phyloP scores from a whole-genome alignment of 37 sponge, comb jelly and placozoan genomes.

The Tethya wilhelma region DNA sequence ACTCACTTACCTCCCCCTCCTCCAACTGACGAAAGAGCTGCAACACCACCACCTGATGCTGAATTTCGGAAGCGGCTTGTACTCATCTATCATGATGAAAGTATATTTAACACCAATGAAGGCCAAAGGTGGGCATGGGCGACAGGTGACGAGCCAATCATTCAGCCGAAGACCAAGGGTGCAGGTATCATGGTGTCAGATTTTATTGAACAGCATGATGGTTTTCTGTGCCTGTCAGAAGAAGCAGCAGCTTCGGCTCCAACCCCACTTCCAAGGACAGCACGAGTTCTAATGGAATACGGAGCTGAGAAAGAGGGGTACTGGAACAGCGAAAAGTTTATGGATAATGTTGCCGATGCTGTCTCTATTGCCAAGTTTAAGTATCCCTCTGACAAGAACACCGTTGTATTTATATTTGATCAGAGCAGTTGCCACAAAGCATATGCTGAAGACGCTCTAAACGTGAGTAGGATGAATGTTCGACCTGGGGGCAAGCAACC shows the following conservation, averaged over 20 bases:
- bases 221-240: not conserved
- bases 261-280: not conserved
- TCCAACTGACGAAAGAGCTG: not conserved
- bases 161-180: slow-evolving; percentile 1
- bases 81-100: slow-evolving; percentile 24
- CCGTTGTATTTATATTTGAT: slow-evolving; percentile 3
- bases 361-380: slow-evolving; percentile 19
- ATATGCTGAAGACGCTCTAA: no score
- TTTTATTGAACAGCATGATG: slow-evolving; percentile 16
- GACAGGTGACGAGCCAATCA: not conserved
- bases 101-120: slow-evolving; percentile 14
- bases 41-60: not conserved
- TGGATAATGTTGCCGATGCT: not conserved
- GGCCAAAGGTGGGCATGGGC: slow-evolving; percentile 20
- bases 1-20: not conserved
- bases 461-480: slow-evolving; percentile 16
- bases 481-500: slow-evolving; percentile 14
- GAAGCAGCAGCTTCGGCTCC: not conserved
- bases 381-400: not conserved
- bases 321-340: slow-evolving; percentile 5
- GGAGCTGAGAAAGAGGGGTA: slow-evolving; percentile 28
- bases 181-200: slow-evolving; percentile 23
- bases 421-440: no score
- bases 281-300: slow-evolving; percentile 20
- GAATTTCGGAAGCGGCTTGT: not conserved